Percentiles rank a stretch among this genome's conserved stretches.
phyloP scores from a whole-genome alignment of 2,888 invertebrate genomes.

The Pristionchus maxplancki region DNA sequence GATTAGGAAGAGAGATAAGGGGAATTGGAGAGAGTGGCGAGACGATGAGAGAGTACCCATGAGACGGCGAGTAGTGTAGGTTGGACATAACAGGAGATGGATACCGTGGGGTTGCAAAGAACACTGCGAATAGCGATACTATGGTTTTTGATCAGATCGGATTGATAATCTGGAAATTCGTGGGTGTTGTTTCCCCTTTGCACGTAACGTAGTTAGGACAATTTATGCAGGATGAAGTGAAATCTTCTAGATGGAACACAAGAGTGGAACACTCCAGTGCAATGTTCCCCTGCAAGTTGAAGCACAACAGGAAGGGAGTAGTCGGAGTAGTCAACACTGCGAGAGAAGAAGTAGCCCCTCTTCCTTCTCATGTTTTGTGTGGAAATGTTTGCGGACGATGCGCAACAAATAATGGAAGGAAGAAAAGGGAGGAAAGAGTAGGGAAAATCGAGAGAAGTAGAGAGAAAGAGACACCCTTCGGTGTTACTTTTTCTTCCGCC shows the following conservation, averaged over 20 bases:
- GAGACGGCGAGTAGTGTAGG: background rate
- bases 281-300: background rate
- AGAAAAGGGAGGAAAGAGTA: background rate
- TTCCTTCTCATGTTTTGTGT: slow-evolving; percentile 8
- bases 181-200: background rate
- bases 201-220: too few species aligned
- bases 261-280: too few species aligned
- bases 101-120: background rate
- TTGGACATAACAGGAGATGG: slow-evolving; percentile 18
- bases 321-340: background rate
- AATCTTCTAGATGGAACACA: too few species aligned
- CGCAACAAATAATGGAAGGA: slow-evolving; percentile 24
- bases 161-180: background rate
- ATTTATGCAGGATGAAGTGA: too few species aligned
- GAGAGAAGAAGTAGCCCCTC: slow-evolving; percentile 17
- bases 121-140: background rate
- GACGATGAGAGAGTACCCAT: slow-evolving; percentile 1
- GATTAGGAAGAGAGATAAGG: slow-evolving; percentile 14
- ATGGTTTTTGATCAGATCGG: too few species aligned
- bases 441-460: background rate
- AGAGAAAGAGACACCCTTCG: background rate
- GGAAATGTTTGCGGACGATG: background rate
- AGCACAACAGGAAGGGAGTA: background rate
- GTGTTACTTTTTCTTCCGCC: slow-evolving; percentile 26
- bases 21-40: background rate